Base-by-base conservation (phyloP, 2,113 vertebrate genomes). In the Lates calcarifer region DNA sequence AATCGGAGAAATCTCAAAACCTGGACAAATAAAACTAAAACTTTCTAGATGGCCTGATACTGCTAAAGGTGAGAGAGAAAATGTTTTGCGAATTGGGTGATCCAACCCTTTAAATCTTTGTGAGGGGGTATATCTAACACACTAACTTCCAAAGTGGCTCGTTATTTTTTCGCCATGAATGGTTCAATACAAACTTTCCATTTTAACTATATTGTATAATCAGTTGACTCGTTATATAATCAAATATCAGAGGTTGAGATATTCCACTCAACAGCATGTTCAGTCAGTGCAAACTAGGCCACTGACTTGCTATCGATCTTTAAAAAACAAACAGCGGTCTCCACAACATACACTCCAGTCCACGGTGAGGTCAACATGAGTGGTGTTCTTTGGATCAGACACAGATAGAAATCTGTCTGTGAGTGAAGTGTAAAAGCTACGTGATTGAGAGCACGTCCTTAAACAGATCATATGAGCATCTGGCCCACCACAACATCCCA, bases 391-490 rank as follows among this genome's bases (percentile, higher is more conserved):
- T 70, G 22, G 39, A 47, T 20, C 2, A 18, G 20, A 18, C 14
- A 31, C 74, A 65, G 83, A 89, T 85, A 85, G 2, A 74, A 45
- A 78, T 85, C 63, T 82, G 26, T 18, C 24, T 67, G 62, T 69
- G 88, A 79, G 79, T 72, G 74, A 84, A 57, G 13, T 18, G 56
- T 31, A 24, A 67, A 77, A 33, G 75, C 83, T 90, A 90, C 87
- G 88, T 91, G 91, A 90, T 84, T 20, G 61, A 85, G 76, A 80
- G 60, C 92, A 93, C 47, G 56, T 85, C 84, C 77, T 80, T 90
- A 84, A 87, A 92, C 82, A 80, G 82, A 91, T 93, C 68, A 92
- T 86, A 81, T 51, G 57, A 66, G 81, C 85, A 85, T 85, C 91
- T 93, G 90, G 83, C 47, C 66, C 43, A 53, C 18, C 22, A 43